Base-by-base conservation (phyloP, 1,140 invertebrate genomes). In the Eciton burchellii region DNA sequence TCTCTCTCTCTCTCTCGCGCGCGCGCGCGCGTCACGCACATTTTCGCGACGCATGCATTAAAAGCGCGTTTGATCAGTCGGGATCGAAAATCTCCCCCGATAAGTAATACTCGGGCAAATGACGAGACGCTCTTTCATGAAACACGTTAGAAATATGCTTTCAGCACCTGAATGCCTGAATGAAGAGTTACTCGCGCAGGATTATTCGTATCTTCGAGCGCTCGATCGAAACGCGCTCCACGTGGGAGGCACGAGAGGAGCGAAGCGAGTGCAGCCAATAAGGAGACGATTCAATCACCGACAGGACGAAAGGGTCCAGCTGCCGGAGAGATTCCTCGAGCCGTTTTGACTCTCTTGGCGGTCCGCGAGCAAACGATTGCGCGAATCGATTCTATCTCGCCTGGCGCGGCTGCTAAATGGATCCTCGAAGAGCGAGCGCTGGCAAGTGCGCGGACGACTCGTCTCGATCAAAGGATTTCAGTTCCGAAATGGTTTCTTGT, bases 381-480 rank as follows among this genome's bases (percentile, higher is more conserved):
- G 52, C 63, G 41, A 83, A 49, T 56, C 72, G 41, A 62, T 21
- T 24, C n/a, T 12, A 60, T 56, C 65, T 45, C 43, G 35, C 35
- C 3, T 29, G 8, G 11, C 24, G n/a, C 1, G 72, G 41, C 43
- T 62, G 41, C 43, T 62, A 68, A 87, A 81, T 56, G 47, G 43
- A 35, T 43, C n/a, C 84, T 87, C 52, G 47, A 86, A 68, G 54
- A 68, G 41, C 71, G 82, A 65, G 19, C 47, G 52, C 72, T 87
- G 49, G 81, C 79, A 85, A 83, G 81, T 79, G 45, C 52, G 60
- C 72, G 81, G 66, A 83, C 73, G 81, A 60, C 65, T 85, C 62
- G 72, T 65, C 57, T 52, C 19, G 59, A 74, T 87, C 85, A 83
- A 87, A 87, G 85, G 84, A 83, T 86, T 54, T 68, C 19, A 26